Evolutionary conservation across 2,113 vertebrate genomes (phyloP).

Genomic region (Aviceda subcristata): DNA sequence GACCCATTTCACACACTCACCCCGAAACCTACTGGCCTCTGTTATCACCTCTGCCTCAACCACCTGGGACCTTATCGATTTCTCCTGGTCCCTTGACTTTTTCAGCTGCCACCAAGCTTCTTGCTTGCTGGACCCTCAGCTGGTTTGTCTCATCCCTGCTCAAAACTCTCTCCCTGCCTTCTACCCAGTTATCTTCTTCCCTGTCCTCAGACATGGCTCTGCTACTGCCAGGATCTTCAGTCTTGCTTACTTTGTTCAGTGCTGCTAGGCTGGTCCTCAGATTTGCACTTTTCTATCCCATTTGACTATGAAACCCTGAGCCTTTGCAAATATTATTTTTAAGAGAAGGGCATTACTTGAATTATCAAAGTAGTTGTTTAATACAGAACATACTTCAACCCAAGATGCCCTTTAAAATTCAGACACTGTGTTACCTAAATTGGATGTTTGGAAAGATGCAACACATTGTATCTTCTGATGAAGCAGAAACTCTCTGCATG

Average conservation of each 20-base stretch:
- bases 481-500: background rate
- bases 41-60: background rate
- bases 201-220: background rate
- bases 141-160: background rate
- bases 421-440: background rate
- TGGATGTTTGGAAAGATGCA: background rate
- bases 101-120: background rate
- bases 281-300: background rate
- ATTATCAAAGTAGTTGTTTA: background rate
- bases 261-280: background rate
- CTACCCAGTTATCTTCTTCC: background rate
- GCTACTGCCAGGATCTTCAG: background rate
- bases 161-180: background rate
- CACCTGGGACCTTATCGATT: rapidly evolving
- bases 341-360: background rate
- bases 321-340: background rate
- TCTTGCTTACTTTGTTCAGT: background rate
- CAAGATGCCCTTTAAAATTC: background rate
- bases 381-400: background rate
- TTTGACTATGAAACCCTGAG: background rate
- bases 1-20: background rate
- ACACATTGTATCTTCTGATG: background rate
- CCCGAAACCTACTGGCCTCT: background rate
- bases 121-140: background rate
- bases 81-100: background rate